These are phyloP conservation scores for Drosophila grimshawi DNA, from an alignment of 1,140 invertebrate species.

Conservation along the genomic window DNA sequence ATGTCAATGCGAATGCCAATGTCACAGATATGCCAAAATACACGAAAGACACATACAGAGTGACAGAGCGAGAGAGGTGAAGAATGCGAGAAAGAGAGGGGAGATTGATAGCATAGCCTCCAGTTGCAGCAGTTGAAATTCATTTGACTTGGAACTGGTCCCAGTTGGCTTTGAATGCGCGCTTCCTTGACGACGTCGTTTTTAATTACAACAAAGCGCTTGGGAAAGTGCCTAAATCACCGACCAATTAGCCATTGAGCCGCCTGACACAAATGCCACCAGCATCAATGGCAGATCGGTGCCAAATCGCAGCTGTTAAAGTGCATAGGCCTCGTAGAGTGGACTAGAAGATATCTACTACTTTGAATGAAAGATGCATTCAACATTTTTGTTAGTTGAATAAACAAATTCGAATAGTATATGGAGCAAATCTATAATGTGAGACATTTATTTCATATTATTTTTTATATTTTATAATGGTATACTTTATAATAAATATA, in stretches of 20 bases:
- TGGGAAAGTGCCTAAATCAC: conserved; percentile 42
- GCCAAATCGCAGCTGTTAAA: conserved; percentile 5
- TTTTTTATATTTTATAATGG: no score
- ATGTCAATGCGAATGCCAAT: conserved; percentile 74
- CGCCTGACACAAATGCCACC: conserved; percentile 33
- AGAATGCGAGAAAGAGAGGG: not conserved
- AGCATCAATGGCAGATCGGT: conserved; percentile 1
- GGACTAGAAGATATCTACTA: not conserved
- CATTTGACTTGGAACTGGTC: conserved; percentile 36
- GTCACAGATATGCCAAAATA: conserved; percentile 52
- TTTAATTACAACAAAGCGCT: conserved; percentile 67
- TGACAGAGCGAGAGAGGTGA: not conserved
- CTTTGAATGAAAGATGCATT: not conserved
- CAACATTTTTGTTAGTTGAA: no score
- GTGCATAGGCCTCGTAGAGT: not conserved
- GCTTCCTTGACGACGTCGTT: conserved; percentile 56
- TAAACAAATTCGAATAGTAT: no score
- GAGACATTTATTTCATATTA: no score
- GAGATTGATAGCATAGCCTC: not conserved
- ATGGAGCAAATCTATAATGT: no score
- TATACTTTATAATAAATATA: no score
- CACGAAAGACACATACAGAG: conserved; percentile 15
- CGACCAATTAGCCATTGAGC: conserved; percentile 48
- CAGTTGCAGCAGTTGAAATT: conserved; percentile 50
- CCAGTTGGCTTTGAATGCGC: conserved; percentile 7